phyloP scores from a whole-genome alignment of 2,113 vertebrate species.

The Neogobius melanostomus region DNA sequence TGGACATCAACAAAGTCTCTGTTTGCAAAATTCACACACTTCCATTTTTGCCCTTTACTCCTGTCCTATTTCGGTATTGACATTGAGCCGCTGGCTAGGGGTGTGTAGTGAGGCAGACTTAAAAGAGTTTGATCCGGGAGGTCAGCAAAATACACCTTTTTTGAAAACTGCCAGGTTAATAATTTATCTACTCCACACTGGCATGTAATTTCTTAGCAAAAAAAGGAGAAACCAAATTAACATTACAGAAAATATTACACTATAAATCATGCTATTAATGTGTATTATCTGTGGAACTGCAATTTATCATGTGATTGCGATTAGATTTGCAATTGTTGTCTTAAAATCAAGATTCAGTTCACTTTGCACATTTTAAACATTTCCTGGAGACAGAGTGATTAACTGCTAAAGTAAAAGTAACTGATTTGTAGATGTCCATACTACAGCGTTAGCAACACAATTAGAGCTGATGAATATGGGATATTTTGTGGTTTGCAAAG shows the following conservation, averaged over 20 bases:
- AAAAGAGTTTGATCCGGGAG: neutral
- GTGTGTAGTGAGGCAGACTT: conserved; percentile 1
- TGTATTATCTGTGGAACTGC: neutral
- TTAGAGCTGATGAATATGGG: too few species aligned
- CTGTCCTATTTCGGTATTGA: neutral
- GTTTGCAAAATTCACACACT: neutral
- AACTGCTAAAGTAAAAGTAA: too few species aligned
- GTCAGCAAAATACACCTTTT: neutral
- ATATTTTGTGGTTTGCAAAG: too few species aligned
- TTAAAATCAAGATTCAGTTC: too few species aligned
- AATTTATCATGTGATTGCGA: too few species aligned
- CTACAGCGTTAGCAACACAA: too few species aligned
- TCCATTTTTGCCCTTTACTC: neutral
- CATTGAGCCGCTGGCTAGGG: neutral
- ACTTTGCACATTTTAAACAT: too few species aligned
- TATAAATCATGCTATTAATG: neutral
- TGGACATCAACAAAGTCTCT: neutral
- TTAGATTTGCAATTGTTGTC: too few species aligned
- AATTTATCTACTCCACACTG: neutral
- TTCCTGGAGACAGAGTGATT: too few species aligned
- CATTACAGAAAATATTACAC: neutral
- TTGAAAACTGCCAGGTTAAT: neutral
- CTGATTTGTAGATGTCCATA: too few species aligned
- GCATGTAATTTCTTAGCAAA: neutral
- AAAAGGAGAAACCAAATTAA: neutral